Evolutionary conservation across 1,140 invertebrate species (phyloP).

Genomic region (Drosophila gunungcola): DNA sequence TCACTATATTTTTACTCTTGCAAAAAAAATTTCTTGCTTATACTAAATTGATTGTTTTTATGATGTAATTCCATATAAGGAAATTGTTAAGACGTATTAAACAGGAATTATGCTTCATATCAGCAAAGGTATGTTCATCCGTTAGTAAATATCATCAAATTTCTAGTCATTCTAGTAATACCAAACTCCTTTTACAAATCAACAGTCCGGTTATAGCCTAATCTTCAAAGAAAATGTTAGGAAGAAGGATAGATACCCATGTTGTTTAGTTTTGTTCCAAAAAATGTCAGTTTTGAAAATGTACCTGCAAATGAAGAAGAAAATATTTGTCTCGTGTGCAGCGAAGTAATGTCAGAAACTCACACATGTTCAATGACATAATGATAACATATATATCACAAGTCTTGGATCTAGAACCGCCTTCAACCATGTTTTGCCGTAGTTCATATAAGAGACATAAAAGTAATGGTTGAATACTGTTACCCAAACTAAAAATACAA

Average conservation of each 20-base stretch:
- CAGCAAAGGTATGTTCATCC: not conserved
- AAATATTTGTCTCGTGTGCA: not conserved
- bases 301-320: not conserved
- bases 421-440: not conserved
- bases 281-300: conserved; percentile 2
- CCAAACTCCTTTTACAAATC: not conserved
- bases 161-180: not conserved
- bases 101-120: not conserved
- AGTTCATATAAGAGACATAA: not conserved
- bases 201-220: not conserved
- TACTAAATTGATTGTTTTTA: not conserved
- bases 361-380: not conserved
- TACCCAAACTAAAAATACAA: not conserved
- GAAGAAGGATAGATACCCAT: not conserved
- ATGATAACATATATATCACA: conserved; percentile 6
- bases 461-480: not conserved
- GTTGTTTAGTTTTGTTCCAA: not conserved
- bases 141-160: not conserved
- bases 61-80: not conserved
- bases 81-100: not conserved
- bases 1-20: too few species aligned
- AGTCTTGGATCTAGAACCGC: not conserved
- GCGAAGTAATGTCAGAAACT: not conserved
- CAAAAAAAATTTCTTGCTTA: not conserved
- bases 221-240: not conserved